A percentile compares a stretch with the other conserved stretches of the same genome.
Conservation (phyloP, 2,113 vertebrate genomes). For the Pica pica region DNA sequence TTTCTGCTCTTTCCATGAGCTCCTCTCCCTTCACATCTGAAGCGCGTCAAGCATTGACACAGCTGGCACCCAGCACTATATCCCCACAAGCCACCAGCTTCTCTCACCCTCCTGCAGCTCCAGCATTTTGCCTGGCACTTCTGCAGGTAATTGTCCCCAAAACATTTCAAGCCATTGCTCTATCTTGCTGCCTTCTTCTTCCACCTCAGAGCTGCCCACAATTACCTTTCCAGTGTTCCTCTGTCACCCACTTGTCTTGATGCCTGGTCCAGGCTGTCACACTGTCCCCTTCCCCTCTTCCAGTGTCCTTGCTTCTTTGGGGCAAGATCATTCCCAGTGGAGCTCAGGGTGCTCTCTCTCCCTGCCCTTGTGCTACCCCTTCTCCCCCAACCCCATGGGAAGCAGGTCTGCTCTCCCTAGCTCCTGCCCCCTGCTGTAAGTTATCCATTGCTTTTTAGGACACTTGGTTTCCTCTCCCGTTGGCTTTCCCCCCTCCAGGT, state of each 20-base stretch:
- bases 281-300: background rate
- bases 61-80: background rate
- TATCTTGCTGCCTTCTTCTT: background rate
- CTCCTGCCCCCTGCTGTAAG: fast-evolving
- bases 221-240: background rate
- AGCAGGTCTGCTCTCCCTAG: background rate
- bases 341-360: background rate
- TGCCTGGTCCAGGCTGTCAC: background rate
- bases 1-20: background rate
- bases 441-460: background rate
- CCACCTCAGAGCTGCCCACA: background rate
- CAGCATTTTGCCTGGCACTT: background rate
- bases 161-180: background rate
- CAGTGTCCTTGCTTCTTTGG: background rate
- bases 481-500: background rate
- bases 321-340: background rate
- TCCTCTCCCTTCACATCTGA: background rate
- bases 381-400: fast-evolving
- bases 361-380: fast-evolving
- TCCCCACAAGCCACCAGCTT: background rate
- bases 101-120: background rate
- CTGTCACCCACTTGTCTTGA: background rate
- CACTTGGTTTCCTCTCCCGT: background rate
- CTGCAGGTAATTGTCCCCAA: background rate
- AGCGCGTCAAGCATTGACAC: fast-evolving